phyloP scores from a whole-genome alignment of 2,113 vertebrate genomes.

The Thymallus thymallus region DNA sequence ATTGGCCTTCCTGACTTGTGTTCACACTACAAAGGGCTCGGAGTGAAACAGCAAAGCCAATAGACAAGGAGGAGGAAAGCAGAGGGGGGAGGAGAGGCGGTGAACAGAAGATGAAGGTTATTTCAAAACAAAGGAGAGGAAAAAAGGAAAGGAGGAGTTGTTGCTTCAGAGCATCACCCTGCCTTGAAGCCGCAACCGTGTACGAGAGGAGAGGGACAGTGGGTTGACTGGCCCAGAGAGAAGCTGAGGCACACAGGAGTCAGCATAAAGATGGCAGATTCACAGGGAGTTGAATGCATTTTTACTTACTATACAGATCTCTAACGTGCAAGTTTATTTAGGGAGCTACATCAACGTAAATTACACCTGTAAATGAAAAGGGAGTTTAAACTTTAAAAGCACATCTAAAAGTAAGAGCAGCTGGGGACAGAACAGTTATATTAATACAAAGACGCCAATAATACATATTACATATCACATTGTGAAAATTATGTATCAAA shows the following conservation, averaged over 20 bases:
- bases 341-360: constrained; percentile 21
- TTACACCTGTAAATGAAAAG: constrained; percentile 14
- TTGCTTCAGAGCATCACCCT: constrained; percentile 84
- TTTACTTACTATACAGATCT: constrained; percentile 88
- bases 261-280: constrained; percentile 73
- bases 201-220: constrained; percentile 72
- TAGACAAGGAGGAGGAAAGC: constrained; percentile 71
- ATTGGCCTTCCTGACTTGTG: constrained; percentile 80
- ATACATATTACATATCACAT: neutral
- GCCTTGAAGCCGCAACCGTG: constrained; percentile 81
- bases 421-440: constrained; percentile 20
- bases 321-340: constrained; percentile 41
- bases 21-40: constrained; percentile 61
- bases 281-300: constrained; percentile 98
- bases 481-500: neutral
- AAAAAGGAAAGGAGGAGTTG: constrained; percentile 62
- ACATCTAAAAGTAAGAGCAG: neutral
- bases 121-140: constrained; percentile 69
- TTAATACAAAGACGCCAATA: neutral
- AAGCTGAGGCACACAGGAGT: constrained; percentile 83
- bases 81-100: constrained; percentile 71
- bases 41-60: constrained; percentile 85
- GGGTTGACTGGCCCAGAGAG: constrained; percentile 76
- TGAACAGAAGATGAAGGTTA: constrained; percentile 82
- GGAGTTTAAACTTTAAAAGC: neutral